Conservation (phyloP, 2,888 invertebrate species). For the Rhagonycha lutea region DNA sequence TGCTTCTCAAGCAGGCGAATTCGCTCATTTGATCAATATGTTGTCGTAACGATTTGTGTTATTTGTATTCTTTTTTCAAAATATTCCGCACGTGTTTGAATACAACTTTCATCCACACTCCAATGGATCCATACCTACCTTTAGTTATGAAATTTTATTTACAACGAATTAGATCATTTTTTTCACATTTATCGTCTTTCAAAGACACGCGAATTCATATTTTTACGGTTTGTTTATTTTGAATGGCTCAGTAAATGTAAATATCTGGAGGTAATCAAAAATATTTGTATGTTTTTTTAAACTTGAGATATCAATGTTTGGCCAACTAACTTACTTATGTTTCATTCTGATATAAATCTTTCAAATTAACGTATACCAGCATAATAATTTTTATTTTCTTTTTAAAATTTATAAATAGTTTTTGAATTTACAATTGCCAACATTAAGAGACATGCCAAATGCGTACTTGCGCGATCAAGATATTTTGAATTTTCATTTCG, state of each 20-base stretch:
- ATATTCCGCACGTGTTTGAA: background rate
- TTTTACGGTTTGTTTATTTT: background rate
- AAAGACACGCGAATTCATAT: too few species aligned
- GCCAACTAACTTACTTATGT: background rate
- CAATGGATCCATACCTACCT: too few species aligned
- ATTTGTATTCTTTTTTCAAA: background rate
- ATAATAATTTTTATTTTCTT: background rate
- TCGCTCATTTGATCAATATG: background rate
- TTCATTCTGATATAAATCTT: background rate
- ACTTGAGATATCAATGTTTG: background rate
- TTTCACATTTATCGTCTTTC: too few species aligned
- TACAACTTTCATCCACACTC: background rate
- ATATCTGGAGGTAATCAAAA: background rate
- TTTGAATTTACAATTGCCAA: background rate
- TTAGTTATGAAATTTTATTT: too few species aligned
- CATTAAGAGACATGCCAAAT: background rate
- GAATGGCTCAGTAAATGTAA: background rate
- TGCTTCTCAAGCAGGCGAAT: background rate
- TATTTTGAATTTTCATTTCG: background rate
- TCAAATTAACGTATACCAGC: background rate
- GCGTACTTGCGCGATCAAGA: background rate
- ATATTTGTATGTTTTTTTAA: background rate
- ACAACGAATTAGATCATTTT: too few species aligned
- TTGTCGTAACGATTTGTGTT: background rate
- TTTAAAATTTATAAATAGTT: background rate